These are phyloP conservation scores for Vicugna pacos DNA, from an alignment of 2,113 vertebrate species.

Conservation along the genomic window DNA sequence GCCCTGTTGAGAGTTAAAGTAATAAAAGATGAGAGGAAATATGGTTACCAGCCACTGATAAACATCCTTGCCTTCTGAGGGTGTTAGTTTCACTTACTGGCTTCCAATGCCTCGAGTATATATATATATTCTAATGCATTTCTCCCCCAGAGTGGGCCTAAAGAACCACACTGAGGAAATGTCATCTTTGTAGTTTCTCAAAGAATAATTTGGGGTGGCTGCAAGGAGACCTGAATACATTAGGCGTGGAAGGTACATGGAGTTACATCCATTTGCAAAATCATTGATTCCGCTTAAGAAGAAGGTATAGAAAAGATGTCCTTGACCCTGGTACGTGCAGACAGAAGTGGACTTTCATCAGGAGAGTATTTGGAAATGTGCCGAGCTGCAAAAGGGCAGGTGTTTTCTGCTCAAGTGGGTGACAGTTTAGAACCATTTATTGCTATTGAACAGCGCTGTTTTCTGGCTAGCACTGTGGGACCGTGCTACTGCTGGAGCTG, in stretches of 20 bases:
- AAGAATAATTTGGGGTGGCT: neutral
- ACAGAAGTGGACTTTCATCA: neutral
- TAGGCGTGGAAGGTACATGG: neutral
- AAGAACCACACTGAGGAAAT: conserved; percentile 19
- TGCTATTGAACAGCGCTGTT: neutral
- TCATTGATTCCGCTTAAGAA: neutral
- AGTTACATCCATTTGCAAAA: neutral
- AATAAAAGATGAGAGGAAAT: conserved; percentile 83
- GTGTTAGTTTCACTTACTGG: conserved; percentile 70
- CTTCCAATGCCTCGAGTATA: conserved; percentile 62
- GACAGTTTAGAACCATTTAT: neutral
- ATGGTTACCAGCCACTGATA: conserved; percentile 69
- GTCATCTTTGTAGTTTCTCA: neutral
- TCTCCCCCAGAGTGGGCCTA: conserved; percentile 32
- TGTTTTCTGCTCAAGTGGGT: neutral
- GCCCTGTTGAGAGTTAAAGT: conserved; percentile 78
- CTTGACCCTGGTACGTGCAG: neutral
- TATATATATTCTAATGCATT: neutral
- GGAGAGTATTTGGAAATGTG: neutral
- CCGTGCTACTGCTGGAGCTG: neutral
- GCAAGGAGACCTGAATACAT: neutral
- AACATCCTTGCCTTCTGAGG: conserved; percentile 75
- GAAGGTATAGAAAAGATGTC: neutral
- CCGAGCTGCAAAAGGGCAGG: neutral
- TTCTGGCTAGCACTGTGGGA: neutral